Base-by-base conservation (phyloP, 2,888 invertebrate genomes). In the Drosophila kanekoi region DNA sequence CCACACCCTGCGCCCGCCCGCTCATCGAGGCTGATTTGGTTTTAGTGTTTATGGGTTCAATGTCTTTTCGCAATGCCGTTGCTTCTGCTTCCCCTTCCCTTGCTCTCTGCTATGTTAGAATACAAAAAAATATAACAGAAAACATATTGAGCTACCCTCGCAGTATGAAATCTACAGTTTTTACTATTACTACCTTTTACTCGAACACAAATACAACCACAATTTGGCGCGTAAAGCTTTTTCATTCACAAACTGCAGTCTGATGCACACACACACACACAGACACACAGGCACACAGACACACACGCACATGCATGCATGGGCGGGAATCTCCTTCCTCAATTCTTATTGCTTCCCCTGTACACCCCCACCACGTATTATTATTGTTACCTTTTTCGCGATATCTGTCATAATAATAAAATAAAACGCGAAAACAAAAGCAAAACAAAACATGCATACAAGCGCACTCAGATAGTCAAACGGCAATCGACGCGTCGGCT, bases 231-330 rank as follows among this genome's bases (percentile, higher is more conserved):
- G 79, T 51, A 79, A 72, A 64, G 59, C 60, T 68, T 48, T 59
- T 51, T 62, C 79, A 79, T 74, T 77, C 79, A 79, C 61, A 79
- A 77, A 61, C 57, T 65, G 77, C 66, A 49, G 16, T 32, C 41
- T 9, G 37, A 49, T 47, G 45, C 53, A 51, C 43, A 49, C 35
- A 41, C 16, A 47, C 13, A 37, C 23, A 41, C 3, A 67, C 40
- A 66, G 16, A 20, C 40, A 6, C 18, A 23, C 16, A n/a, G 28
- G 5, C n/a, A 20, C 11, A 58, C 35, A 58, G 4, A 48, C 18
- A 20, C 45, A 38, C 13, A 33, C 23, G 16, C 23, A 23, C 41
- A 32, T 28, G 37, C 28, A 18, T 14, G 33, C 13, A 18, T 35
- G 16, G 41, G 28, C 28, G 18, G 6, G 13, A 32, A 20, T 58